phyloP scores from a whole-genome alignment of 2,888 invertebrate genomes.

The Phyllotreta cruciferae region DNA sequence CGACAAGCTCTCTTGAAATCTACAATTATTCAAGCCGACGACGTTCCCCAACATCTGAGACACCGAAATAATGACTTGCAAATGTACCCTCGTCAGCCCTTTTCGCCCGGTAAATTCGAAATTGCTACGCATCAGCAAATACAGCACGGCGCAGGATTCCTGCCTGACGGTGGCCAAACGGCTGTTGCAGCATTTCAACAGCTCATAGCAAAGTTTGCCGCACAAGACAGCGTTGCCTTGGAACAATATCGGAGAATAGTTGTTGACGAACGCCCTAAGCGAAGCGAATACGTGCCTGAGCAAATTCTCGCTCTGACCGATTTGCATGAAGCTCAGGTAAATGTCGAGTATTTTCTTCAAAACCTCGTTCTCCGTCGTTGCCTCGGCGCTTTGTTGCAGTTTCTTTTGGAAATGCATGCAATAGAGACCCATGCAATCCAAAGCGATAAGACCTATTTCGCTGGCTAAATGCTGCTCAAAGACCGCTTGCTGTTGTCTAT shows the following conservation, averaged over 20 bases:
- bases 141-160: slow-evolving; percentile 90
- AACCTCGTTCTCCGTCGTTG: slow-evolving; percentile 68
- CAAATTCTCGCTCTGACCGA: slow-evolving; percentile 89
- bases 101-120: slow-evolving; percentile 87
- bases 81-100: slow-evolving; percentile 86
- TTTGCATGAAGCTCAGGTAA: slow-evolving; percentile 84
- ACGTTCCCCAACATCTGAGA: slow-evolving; percentile 92
- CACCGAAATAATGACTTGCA: slow-evolving; percentile 95
- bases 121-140: slow-evolving; percentile 92
- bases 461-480: slow-evolving; percentile 84
- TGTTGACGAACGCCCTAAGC: slow-evolving; percentile 88
- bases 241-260: slow-evolving; percentile 83
- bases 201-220: slow-evolving; percentile 80
- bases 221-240: slow-evolving; percentile 85
- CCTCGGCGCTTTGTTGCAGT: slow-evolving; percentile 64
- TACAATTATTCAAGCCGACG: slow-evolving; percentile 89
- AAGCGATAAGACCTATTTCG: slow-evolving; percentile 85
- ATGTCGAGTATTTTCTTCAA: slow-evolving; percentile 85
- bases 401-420: slow-evolving; percentile 75
- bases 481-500: slow-evolving; percentile 68
- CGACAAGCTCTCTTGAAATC: slow-evolving; percentile 92
- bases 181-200: slow-evolving; percentile 86
- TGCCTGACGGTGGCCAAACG: slow-evolving; percentile 83
- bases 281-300: slow-evolving; percentile 93
- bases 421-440: slow-evolving; percentile 88